Base-by-base conservation (phyloP, 1,140 invertebrate genomes). In the Brachionus calyciflorus region DNA sequence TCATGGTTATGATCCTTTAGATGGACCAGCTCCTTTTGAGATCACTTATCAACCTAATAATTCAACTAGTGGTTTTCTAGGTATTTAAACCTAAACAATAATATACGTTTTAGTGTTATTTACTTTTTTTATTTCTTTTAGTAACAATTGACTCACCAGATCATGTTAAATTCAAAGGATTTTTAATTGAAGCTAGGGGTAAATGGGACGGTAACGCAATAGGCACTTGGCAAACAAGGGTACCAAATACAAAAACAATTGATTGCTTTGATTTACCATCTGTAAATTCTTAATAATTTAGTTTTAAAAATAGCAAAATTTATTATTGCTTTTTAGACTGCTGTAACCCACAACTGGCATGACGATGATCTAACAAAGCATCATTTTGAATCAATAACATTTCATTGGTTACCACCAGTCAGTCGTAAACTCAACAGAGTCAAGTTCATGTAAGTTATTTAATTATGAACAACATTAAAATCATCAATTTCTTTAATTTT, bases 151-250 rank as follows among this genome's bases (percentile, higher is more conserved):
- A n/a, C 12, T 65, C 60, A 4, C 37, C 60, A 12, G 60, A 65
- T 24, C 24, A 24, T 37, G 44, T 37, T 26, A 37, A 41, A 19
- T 65, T 65, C 40, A 65, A 65, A 19, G 60, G 60, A 14, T 44
- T 65, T 28, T 41, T 65, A 9, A 19, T 65, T 5, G 37, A 65
- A 28, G 60, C 60, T 41, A 41, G 60, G 26, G 60, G 37, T 44
- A 65, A 24, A 65, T 65, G 60, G 60, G 60, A 65, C 10, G 60
- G 60, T 41, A 65, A 44, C 2, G 37, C 60, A 10, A 65, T 65
- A 2, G 60, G 60, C 10, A 65, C 41, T 30, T 65, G 60, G 60
- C n/a, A 65, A 44, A 65, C 60, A 7, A 65, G 10, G 24, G 60
- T 65, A 44, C 5, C 37, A 17, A 65, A 65, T n/a, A 44, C 60